Conservation (phyloP, 2,113 vertebrate species). For the Rynchops niger region DNA sequence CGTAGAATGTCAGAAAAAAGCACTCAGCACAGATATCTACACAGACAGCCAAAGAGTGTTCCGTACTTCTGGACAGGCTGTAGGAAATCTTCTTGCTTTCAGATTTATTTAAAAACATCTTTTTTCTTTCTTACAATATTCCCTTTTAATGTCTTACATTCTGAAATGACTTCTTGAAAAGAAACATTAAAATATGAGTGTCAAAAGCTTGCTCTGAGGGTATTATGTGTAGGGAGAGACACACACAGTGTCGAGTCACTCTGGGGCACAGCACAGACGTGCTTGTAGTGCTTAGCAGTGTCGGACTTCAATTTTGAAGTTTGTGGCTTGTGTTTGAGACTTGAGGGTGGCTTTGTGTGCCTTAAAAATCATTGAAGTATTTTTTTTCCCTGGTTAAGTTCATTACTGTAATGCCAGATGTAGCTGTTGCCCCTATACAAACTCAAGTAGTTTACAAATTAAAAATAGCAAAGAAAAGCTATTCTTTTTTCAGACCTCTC, state of each 20-base stretch:
- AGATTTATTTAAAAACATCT: neutral
- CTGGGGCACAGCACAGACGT: neutral
- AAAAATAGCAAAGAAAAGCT: neutral
- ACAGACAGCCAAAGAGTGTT: neutral
- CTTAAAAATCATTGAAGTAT: neutral
- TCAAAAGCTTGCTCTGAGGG: neutral
- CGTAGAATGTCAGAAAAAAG: accelerated
- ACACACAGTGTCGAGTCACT: accelerated
- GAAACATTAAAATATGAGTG: neutral
- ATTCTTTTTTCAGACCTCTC: neutral
- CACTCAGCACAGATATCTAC: neutral
- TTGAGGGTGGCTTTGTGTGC: neutral
- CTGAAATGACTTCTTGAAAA: neutral
- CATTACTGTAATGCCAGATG: neutral
- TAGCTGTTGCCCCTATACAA: neutral
- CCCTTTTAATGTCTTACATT: neutral
- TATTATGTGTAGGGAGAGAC: neutral
- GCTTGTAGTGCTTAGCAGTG: neutral
- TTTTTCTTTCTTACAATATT: neutral
- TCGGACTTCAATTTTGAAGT: neutral
- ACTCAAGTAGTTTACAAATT: neutral
- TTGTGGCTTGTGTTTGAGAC: neutral
- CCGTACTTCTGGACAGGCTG: too few species aligned
- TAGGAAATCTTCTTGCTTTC: neutral
- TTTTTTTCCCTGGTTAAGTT: neutral